These are phyloP conservation scores for Serranus cabrilla DNA, from an alignment of 2,797 vertebrate species.

Conservation along the genomic window DNA sequence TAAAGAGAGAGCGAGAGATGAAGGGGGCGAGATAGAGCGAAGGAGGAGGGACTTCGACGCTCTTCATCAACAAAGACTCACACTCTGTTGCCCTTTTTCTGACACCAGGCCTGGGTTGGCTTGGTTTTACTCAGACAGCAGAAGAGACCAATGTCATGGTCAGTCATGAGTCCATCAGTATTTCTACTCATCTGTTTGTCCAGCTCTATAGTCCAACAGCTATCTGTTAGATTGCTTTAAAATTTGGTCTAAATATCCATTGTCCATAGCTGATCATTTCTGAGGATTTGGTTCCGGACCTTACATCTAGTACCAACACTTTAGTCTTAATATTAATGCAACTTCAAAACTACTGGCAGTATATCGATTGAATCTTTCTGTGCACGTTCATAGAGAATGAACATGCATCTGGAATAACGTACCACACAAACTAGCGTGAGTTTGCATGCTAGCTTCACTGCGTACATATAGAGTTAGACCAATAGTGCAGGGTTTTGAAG, in stretches of 20 bases:
- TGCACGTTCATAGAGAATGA: background rate
- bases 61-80: background rate
- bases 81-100: constrained; percentile 26
- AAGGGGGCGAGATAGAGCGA: constrained; percentile 31
- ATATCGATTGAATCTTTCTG: background rate
- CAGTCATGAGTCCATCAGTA: background rate
- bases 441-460: no score
- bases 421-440: no score
- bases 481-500: no score
- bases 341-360: background rate
- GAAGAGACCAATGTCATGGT: background rate
- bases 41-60: constrained; percentile 10
- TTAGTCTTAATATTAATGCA: background rate
- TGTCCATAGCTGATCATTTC: background rate
- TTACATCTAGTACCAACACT: background rate
- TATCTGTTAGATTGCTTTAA: no score
- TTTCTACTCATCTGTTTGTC: background rate
- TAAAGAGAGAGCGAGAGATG: constrained; percentile 34
- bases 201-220: background rate
- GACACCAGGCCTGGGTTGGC: constrained; percentile 1
- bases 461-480: no score
- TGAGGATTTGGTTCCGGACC: background rate
- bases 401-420: background rate
- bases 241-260: background rate
- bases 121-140: background rate